Percentiles rank a stretch among this genome's conserved stretches.
These are phyloP conservation scores for Perizoma flavofasciatum DNA, from an alignment of 2,888 invertebrate genomes.

Conservation along the genomic window DNA sequence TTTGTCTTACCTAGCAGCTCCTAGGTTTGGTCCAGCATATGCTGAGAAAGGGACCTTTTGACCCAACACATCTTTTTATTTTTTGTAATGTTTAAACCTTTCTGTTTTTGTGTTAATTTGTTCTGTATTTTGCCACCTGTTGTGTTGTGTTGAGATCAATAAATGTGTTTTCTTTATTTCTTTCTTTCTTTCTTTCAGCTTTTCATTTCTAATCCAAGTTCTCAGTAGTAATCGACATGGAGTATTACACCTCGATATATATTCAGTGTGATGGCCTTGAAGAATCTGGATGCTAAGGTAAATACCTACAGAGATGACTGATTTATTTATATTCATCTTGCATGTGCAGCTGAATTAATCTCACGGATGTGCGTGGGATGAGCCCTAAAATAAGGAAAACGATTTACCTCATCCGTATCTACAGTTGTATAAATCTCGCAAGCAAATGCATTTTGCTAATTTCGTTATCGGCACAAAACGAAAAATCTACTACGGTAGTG, in stretches of 20 bases:
- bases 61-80: no score
- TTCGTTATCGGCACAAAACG: slow-evolving; percentile 7
- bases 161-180: no score
- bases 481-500: slow-evolving; percentile 1
- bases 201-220: neutral
- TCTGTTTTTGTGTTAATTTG: no score
- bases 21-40: no score
- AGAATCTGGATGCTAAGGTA: slow-evolving; percentile 1
- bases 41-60: no score
- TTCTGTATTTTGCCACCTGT: no score
- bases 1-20: no score
- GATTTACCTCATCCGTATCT: neutral
- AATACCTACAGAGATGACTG: slow-evolving; percentile 6
- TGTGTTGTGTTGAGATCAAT: no score
- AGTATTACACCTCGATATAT: neutral
- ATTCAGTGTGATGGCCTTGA: slow-evolving; percentile 4
- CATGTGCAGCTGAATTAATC: slow-evolving; percentile 12
- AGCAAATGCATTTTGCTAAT: neutral
- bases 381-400: slow-evolving; percentile 1
- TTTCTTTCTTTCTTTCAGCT: no score
- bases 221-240: neutral
- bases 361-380: slow-evolving; percentile 11
- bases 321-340: slow-evolving; percentile 15
- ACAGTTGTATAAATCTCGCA: neutral
- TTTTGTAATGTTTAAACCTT: no score